Conservation (phyloP, 1,140 invertebrate species). For the Phenacoccus solenopsis region DNA sequence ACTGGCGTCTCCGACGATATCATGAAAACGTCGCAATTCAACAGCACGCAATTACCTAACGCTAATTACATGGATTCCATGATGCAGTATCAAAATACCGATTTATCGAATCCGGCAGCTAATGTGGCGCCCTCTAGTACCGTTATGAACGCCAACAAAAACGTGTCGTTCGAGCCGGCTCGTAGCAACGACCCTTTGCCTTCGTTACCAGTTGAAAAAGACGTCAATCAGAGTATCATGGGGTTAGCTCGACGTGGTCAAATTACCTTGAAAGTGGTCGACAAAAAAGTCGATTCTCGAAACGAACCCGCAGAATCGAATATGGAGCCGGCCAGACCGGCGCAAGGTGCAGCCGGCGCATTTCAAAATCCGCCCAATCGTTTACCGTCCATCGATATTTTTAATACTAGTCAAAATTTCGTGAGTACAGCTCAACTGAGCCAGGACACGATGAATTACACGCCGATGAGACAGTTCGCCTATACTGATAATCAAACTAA, state of each 20-base stretch:
- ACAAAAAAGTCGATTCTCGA: not conserved
- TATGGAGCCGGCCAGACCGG: not conserved
- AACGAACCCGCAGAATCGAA: not conserved
- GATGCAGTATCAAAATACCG: not conserved
- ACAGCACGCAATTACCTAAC: not conserved
- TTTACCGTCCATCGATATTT: not conserved
- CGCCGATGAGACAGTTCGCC: not conserved
- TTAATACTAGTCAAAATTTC: conserved; percentile 13
- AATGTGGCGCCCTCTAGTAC: not conserved
- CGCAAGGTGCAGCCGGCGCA: not conserved
- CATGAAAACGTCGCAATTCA: not conserved
- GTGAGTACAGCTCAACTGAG: not conserved
- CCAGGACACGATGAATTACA: not conserved
- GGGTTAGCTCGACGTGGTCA: not conserved
- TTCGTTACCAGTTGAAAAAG: not conserved
- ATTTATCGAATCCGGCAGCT: not conserved
- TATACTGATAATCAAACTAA: not conserved
- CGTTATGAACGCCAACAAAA: not conserved
- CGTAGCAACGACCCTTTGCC: not conserved
- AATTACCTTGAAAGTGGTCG: not conserved
- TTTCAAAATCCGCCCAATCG: not conserved
- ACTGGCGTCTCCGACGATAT: not conserved
- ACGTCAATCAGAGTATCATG: not conserved
- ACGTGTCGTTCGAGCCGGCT: not conserved
- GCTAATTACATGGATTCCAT: not conserved